phyloP scores from a whole-genome alignment of 2,888 invertebrate genomes.

The Rhagonycha lutea region DNA sequence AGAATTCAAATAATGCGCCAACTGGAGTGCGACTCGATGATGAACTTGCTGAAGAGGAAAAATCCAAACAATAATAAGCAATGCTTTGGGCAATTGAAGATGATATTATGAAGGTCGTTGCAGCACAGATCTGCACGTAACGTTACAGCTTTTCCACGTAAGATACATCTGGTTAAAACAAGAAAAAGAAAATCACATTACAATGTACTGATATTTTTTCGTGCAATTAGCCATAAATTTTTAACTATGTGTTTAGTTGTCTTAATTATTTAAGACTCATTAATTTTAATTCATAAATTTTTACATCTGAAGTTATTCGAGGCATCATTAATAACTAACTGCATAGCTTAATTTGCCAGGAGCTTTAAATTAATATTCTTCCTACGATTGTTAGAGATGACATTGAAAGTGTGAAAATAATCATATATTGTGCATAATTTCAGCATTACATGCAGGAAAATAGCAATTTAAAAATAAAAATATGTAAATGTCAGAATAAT shows the following conservation, averaged over 20 bases:
- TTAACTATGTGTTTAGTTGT: background rate
- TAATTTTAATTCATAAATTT: background rate
- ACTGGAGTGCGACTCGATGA: background rate
- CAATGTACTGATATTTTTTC: background rate
- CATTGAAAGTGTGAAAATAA: slow-evolving; percentile 4
- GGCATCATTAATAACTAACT: background rate
- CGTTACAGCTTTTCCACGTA: background rate
- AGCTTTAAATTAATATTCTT: background rate
- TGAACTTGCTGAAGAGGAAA: background rate
- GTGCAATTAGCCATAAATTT: too few relatives aligned
- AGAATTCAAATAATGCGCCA: background rate
- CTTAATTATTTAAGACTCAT: background rate
- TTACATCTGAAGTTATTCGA: background rate
- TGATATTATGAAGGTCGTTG: background rate
- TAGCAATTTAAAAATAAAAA: background rate
- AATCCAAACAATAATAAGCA: background rate
- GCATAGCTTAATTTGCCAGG: background rate
- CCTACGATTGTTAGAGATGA: background rate
- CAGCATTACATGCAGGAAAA: background rate
- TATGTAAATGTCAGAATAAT: slow-evolving; percentile 3
- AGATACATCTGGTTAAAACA: background rate
- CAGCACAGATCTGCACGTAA: background rate
- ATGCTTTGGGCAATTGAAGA: background rate
- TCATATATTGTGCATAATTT: slow-evolving; percentile 1
- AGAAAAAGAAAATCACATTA: background rate